phyloP scores from a whole-genome alignment of 2,888 invertebrate species.

The Xestia rhomboidea region DNA sequence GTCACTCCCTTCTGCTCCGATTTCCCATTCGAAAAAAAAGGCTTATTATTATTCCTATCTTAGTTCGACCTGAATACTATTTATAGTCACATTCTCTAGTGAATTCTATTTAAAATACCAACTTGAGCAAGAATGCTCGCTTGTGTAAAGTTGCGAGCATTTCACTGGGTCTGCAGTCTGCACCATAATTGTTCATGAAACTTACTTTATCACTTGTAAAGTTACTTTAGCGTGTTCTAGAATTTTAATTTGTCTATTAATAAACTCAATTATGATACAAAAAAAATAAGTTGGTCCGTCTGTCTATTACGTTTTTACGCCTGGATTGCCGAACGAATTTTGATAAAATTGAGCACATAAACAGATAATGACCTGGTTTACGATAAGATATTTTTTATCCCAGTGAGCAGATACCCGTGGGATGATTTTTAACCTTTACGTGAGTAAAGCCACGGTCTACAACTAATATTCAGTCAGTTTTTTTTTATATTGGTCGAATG shows the following conservation, averaged over 20 bases:
- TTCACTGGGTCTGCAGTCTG: background rate
- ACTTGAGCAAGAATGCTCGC: conserved; percentile 2
- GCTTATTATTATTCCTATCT: background rate
- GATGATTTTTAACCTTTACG: background rate
- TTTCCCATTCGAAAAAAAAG: too few relatives aligned
- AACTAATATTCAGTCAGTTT: background rate
- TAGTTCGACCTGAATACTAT: background rate
- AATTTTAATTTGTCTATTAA: background rate
- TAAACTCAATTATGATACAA: background rate
- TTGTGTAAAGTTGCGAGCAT: background rate
- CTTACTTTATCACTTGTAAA: too few relatives aligned
- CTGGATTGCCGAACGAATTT: background rate
- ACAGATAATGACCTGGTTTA: background rate
- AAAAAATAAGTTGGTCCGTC: background rate
- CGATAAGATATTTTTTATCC: background rate
- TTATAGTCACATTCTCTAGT: background rate
- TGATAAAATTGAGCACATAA: background rate
- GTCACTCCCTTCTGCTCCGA: too few relatives aligned
- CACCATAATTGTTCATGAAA: background rate
- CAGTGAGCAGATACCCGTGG: background rate
- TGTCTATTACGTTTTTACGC: background rate
- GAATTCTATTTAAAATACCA: background rate
- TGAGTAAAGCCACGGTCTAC: background rate
- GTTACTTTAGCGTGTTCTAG: background rate
- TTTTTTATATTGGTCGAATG: background rate